Percentiles rank a stretch among this genome's conserved stretches.
Evolutionary conservation across 2,113 vertebrate genomes (phyloP).

Genomic region (Anseranas semipalmata): DNA sequence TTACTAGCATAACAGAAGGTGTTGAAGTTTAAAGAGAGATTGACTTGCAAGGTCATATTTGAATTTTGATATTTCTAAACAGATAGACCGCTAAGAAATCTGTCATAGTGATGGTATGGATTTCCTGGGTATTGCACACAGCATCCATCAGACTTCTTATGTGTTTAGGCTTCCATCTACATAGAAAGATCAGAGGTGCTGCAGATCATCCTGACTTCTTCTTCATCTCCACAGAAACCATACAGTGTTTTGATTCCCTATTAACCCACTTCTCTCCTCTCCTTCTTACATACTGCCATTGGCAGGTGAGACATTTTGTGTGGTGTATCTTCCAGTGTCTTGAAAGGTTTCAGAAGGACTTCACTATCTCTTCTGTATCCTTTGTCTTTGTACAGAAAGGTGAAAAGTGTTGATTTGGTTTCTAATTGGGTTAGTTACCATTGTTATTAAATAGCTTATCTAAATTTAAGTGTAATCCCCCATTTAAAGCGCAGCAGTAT

Average conservation of each 20-base stretch:
- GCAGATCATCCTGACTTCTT: neutral
- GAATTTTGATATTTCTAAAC: neutral
- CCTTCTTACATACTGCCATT: fast-evolving
- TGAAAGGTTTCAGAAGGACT: neutral
- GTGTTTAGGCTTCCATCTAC: neutral
- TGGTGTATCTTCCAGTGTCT: neutral
- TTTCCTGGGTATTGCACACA: neutral
- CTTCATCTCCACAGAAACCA: neutral
- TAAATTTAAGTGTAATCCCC: neutral
- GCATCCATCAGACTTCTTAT: neutral
- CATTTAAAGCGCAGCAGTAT: neutral
- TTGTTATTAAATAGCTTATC: neutral
- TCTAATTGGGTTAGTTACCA: neutral
- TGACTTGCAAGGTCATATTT: neutral
- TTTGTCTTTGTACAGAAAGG: neutral
- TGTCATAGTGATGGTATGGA: neutral
- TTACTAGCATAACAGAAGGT: neutral
- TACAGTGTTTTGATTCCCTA: neutral
- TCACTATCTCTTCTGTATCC: neutral
- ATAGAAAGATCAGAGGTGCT: neutral
- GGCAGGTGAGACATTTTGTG: neutral
- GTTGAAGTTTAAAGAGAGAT: neutral
- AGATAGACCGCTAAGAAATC: neutral
- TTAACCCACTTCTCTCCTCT: neutral
- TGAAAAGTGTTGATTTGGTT: neutral